Percentiles rank a stretch among this genome's conserved stretches.
phyloP scores from a whole-genome alignment of 2,888 invertebrate species.

The Amphipyra tragopoginis region DNA sequence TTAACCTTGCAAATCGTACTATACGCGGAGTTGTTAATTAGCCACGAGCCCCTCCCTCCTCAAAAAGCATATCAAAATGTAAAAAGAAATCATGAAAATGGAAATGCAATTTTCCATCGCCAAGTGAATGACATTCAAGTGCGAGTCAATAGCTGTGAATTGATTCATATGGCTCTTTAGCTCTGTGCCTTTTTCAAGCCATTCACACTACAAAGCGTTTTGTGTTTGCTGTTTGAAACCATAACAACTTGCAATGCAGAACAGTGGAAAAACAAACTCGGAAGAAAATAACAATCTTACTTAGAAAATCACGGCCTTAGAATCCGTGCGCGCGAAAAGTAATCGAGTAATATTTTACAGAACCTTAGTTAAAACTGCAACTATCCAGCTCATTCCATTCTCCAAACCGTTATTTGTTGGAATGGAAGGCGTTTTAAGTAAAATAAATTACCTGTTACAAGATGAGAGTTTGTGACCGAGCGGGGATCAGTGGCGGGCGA shows the following conservation, averaged over 20 bases:
- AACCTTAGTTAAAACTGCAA: slow-evolving; percentile 66
- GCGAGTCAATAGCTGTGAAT: slow-evolving; percentile 23
- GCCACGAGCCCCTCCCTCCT: no score
- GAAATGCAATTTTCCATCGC: slow-evolving; percentile 10
- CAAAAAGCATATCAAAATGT: no score
- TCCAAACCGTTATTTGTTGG: slow-evolving; percentile 72
- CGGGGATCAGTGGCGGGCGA: slow-evolving; percentile 67
- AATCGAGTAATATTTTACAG: slow-evolving; percentile 63
- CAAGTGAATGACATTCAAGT: slow-evolving; percentile 22
- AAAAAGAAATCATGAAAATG: neutral
- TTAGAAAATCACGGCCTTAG: slow-evolving; percentile 43
- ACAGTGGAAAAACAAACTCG: slow-evolving; percentile 6
- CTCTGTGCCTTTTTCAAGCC: slow-evolving; percentile 11
- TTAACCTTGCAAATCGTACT: no score
- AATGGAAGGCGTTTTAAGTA: slow-evolving; percentile 74
- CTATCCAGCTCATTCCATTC: slow-evolving; percentile 61
- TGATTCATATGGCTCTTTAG: slow-evolving; percentile 25
- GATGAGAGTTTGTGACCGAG: slow-evolving; percentile 73
- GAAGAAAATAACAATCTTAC: slow-evolving; percentile 25
- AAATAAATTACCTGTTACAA: slow-evolving; percentile 78
- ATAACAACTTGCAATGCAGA: slow-evolving; percentile 5
- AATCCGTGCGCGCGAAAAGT: slow-evolving; percentile 57
- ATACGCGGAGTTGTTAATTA: no score
- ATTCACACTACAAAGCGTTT: slow-evolving; percentile 9
- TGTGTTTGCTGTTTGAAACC: slow-evolving; percentile 7